These are phyloP conservation scores for Philereme transversata DNA, from an alignment of 2,888 invertebrate genomes.

Conservation along the genomic window DNA sequence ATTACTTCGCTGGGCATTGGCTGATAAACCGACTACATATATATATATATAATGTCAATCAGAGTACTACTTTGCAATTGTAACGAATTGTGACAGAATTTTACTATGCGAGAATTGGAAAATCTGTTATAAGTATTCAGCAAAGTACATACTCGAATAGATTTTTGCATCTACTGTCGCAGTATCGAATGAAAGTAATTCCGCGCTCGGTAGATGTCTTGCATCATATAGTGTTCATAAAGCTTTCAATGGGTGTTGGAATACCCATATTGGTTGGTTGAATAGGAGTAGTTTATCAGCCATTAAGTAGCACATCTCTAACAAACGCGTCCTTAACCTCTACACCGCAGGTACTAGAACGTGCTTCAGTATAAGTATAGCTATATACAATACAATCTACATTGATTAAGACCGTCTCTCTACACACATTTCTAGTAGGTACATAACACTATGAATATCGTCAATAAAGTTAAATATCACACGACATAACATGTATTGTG, in stretches of 20 bases:
- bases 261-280: too few relatives aligned
- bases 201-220: too few relatives aligned
- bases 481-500: slow-evolving; percentile 19
- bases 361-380: slow-evolving; percentile 51
- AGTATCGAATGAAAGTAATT: too few relatives aligned
- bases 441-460: slow-evolving; percentile 42
- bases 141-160: too few relatives aligned
- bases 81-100: too few relatives aligned
- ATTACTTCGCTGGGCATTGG: slow-evolving; percentile 32
- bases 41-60: not conserved
- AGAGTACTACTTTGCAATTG: not conserved
- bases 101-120: too few relatives aligned
- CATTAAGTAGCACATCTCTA: slow-evolving; percentile 40
- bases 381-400: slow-evolving; percentile 72
- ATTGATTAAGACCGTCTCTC: slow-evolving; percentile 62
- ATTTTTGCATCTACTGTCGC: too few relatives aligned
- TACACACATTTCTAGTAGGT: slow-evolving; percentile 34
- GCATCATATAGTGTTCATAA: too few relatives aligned
- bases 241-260: too few relatives aligned
- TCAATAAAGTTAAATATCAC: slow-evolving; percentile 34
- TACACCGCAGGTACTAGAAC: slow-evolving; percentile 57
- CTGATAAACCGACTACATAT: slow-evolving; percentile 24
- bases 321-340: slow-evolving; percentile 45
- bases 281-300: slow-evolving; percentile 30
- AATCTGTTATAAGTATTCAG: too few relatives aligned